These are phyloP conservation scores for Lasioglossum morio DNA, from an alignment of 2,888 invertebrate genomes.

Conservation along the genomic window DNA sequence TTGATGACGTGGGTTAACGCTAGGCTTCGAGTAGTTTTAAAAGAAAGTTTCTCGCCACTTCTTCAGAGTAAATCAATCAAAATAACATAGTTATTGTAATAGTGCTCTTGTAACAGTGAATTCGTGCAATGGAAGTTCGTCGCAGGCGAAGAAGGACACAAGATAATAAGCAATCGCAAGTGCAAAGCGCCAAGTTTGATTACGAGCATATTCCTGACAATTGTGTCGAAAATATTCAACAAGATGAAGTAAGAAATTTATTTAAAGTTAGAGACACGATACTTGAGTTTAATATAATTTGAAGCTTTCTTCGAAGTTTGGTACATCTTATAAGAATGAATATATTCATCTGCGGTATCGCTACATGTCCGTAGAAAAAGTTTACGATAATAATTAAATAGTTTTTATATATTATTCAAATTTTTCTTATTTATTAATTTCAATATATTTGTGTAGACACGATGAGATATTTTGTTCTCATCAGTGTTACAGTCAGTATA, in stretches of 20 bases:
- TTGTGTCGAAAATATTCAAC: constrained; percentile 25
- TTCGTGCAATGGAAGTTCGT: constrained; percentile 76
- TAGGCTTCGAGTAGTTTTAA: constrained; percentile 23
- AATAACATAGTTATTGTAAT: not conserved
- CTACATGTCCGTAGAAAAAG: not conserved
- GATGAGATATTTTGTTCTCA: not conserved
- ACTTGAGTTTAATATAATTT: not conserved
- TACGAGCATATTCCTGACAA: constrained; percentile 50
- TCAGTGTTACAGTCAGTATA: not conserved
- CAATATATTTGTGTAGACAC: not conserved
- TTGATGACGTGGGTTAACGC: constrained; percentile 57
- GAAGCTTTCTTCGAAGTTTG: not conserved
- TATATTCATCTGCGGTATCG: constrained; percentile 9
- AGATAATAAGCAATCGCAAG: constrained; percentile 67
- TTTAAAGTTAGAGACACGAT: constrained; percentile 2
- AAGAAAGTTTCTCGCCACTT: constrained; percentile 5
- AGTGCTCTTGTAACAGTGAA: not conserved
- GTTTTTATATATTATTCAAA: not conserved
- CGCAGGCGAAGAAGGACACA: constrained; percentile 72
- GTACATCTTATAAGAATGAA: too few species aligned
- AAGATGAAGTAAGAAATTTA: constrained; percentile 50
- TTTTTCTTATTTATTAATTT: constrained; percentile 5
- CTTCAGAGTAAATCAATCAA: constrained; percentile 9
- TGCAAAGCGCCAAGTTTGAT: constrained; percentile 75
- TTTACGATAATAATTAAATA: not conserved